Evolutionary conservation across 2,888 invertebrate genomes (phyloP).

Genomic region (Heterodera filipjevi): DNA sequence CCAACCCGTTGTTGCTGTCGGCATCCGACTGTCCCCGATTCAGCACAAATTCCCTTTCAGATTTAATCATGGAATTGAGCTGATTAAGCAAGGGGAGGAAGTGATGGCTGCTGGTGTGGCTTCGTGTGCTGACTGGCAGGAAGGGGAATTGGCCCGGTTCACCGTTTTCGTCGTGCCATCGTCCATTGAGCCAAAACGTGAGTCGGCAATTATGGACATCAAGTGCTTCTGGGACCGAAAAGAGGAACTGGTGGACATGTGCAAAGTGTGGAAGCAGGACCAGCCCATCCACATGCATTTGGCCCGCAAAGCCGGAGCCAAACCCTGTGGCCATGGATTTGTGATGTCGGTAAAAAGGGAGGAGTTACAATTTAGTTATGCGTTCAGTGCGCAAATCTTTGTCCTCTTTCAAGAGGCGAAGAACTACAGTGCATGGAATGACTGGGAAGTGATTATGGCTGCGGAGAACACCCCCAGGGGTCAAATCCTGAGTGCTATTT

Average conservation of each 20-base stretch:
- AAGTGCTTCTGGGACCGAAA: not conserved
- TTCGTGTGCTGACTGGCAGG: not conserved
- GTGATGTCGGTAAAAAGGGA: not conserved
- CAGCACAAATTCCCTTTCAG: not conserved
- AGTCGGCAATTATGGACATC: not conserved
- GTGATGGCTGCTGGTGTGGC: constrained; percentile 3
- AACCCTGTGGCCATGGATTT: not conserved
- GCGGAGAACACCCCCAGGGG: not conserved
- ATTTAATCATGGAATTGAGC: not conserved
- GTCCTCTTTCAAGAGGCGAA: not conserved
- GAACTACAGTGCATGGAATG: not conserved
- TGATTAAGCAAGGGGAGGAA: not conserved
- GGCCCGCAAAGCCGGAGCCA: not conserved
- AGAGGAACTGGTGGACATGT: not conserved
- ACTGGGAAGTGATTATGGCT: not conserved
- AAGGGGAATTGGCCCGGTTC: not conserved
- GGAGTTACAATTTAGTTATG: not conserved
- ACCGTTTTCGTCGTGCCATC: not conserved
- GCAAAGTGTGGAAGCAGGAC: not conserved
- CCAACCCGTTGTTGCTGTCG: not conserved
- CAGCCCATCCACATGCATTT: not conserved
- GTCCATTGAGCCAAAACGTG: not conserved
- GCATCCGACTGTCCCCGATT: not conserved
- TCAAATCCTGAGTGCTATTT: not conserved
- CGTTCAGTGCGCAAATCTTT: not conserved